phyloP scores from a whole-genome alignment of 2,797 vertebrate genomes.

The Erpetoichthys calabaricus region DNA sequence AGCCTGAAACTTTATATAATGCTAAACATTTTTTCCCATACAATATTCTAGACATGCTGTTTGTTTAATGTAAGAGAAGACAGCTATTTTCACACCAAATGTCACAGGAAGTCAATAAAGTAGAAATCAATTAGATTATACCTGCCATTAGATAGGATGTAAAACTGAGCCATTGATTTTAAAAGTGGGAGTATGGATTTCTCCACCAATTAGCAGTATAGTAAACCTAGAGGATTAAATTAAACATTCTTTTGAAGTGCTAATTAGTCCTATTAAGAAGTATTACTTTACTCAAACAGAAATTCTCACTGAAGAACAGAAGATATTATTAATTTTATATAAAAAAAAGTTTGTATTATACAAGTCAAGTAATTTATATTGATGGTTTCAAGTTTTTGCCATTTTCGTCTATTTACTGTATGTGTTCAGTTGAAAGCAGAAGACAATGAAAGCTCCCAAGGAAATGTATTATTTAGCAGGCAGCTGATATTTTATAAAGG shows the following conservation, averaged over 20 bases:
- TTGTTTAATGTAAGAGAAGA: constrained; percentile 1
- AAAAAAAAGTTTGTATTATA: too few species aligned
- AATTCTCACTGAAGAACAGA: not conserved
- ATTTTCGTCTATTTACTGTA: too few species aligned
- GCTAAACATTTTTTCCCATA: too few species aligned
- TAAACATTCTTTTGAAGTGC: constrained; percentile 5
- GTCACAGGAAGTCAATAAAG: constrained; percentile 4
- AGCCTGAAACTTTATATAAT: too few species aligned
- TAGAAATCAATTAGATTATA: constrained; percentile 4
- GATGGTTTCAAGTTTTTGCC: too few species aligned
- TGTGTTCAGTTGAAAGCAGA: too few species aligned
- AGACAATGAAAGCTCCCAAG: too few species aligned
- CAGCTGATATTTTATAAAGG: too few species aligned
- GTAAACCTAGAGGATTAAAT: constrained; percentile 6
- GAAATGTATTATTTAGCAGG: too few species aligned
- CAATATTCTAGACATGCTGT: too few species aligned
- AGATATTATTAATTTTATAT: too few species aligned
- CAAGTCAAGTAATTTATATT: too few species aligned
- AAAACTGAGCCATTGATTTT: constrained; percentile 6
- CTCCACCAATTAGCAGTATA: constrained; percentile 2
- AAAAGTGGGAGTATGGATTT: constrained; percentile 4
- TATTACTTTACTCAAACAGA: not conserved
- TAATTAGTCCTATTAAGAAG: constrained; percentile 5
- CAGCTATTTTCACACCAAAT: constrained; percentile 1
- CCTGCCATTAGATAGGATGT: constrained; percentile 1